Evolutionary conservation across 2,797 vertebrate genomes (phyloP).

Genomic region (Urocyon cinereoargenteus): DNA sequence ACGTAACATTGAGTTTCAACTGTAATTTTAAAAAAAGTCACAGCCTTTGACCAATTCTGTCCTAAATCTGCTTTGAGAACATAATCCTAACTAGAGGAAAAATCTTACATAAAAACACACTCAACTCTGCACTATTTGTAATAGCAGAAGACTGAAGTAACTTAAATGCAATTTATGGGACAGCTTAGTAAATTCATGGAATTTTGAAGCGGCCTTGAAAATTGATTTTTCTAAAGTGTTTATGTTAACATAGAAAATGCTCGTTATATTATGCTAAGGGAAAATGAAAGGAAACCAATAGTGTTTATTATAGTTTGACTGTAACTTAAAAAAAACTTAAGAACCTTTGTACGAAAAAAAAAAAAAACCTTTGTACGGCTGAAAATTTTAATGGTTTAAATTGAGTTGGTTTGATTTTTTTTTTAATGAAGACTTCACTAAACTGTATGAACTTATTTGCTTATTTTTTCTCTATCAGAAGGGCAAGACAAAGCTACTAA

Average conservation of each 20-base stretch:
- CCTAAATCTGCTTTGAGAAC: background rate
- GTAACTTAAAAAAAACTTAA: background rate
- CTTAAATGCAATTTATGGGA: background rate
- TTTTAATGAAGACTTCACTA: background rate
- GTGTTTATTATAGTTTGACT: background rate
- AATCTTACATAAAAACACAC: background rate
- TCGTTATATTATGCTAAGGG: background rate
- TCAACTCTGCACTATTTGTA: background rate
- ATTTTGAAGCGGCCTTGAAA: conserved; percentile 27
- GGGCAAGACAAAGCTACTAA: background rate
- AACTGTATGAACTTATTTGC: background rate
- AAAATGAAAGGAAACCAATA: background rate
- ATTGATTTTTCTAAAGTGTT: background rate
- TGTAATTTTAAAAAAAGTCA: background rate
- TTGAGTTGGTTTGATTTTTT: background rate
- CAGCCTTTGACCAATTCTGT: conserved; percentile 36
- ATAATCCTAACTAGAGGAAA: background rate
- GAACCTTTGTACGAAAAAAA: background rate
- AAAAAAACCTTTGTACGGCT: background rate
- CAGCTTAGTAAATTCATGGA: background rate
- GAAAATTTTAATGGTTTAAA: conserved; percentile 14
- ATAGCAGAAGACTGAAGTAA: background rate
- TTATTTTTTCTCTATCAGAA: background rate
- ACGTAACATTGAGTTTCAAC: background rate
- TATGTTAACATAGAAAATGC: background rate